A percentile compares a stretch with the other conserved stretches of the same genome.
Evolutionary conservation across 2,113 vertebrate genomes (phyloP).

Genomic region (Caranx ignobilis): DNA sequence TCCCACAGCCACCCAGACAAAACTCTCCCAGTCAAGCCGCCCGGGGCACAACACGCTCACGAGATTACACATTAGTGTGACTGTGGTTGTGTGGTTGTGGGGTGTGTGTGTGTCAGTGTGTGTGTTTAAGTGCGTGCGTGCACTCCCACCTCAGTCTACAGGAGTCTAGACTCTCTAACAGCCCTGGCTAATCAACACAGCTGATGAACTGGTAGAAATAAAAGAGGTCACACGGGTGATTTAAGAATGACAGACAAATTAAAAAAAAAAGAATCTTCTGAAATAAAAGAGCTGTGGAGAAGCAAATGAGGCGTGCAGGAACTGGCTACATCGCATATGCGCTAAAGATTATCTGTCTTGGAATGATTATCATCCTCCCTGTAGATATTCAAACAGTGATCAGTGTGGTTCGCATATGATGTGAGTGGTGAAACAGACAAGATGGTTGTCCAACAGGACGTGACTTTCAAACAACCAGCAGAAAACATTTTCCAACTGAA

Average conservation of each 20-base stretch:
- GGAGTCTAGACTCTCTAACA: constrained; percentile 72
- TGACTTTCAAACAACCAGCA: constrained; percentile 47
- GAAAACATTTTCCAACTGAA: constrained; percentile 48
- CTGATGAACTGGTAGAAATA: constrained; percentile 53
- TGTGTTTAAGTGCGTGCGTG: neutral
- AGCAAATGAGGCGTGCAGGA: constrained; percentile 21
- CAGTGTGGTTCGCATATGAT: constrained; percentile 45
- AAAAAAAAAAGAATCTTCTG: neutral
- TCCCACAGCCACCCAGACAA: constrained; percentile 64
- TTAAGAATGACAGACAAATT: constrained; percentile 16
- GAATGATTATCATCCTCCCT: constrained; percentile 57
- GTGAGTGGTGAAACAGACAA: constrained; percentile 40
- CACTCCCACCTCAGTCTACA: constrained; percentile 54
- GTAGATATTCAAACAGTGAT: constrained; percentile 58
- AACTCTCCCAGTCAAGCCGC: constrained; percentile 55
- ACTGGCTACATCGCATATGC: constrained; percentile 23
- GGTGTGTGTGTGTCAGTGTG: neutral
- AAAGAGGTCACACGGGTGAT: constrained; percentile 36
- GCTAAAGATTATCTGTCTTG: constrained; percentile 48
- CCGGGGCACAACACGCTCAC: constrained; percentile 45
- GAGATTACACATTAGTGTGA: constrained; percentile 61
- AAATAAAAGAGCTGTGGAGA: constrained; percentile 8
- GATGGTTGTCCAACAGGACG: constrained; percentile 31
- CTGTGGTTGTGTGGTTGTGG: constrained; percentile 41
- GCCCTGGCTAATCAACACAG: constrained; percentile 67